Conservation (phyloP, 2,888 invertebrate genomes). For the Carpatolechia fugitivella region DNA sequence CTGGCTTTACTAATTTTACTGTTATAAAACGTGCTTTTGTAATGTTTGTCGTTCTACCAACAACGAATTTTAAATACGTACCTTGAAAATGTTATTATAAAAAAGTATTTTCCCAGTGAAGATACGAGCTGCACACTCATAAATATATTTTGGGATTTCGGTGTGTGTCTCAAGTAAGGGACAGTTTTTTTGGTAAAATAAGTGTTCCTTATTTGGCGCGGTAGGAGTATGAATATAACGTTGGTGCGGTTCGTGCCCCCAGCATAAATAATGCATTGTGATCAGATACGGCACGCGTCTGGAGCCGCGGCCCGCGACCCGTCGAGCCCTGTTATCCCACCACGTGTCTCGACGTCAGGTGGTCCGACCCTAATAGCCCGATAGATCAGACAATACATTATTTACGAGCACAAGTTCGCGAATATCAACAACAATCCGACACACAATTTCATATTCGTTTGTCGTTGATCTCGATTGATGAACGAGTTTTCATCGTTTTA, state of each 20-base stretch:
- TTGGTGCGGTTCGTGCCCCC: slow-evolving; percentile 29
- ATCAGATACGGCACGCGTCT: slow-evolving; percentile 42
- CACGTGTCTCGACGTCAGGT: slow-evolving; percentile 38
- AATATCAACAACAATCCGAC: background rate
- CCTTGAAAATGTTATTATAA: background rate
- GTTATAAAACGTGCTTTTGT: background rate
- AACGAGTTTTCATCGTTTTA: background rate
- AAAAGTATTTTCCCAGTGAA: slow-evolving; percentile 9
- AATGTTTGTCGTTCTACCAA: background rate
- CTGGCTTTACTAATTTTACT: slow-evolving; percentile 1
- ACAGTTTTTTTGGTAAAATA: slow-evolving; percentile 27
- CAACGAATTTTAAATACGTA: background rate
- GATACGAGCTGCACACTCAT: slow-evolving; percentile 21
- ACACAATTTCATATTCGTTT: background rate
- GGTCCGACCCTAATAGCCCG: slow-evolving; percentile 35
- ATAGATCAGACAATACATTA: slow-evolving; percentile 32
- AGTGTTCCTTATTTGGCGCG: slow-evolving; percentile 26
- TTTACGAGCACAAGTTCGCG: slow-evolving; percentile 24
- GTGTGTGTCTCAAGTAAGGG: slow-evolving; percentile 25
- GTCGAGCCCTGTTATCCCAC: slow-evolving; percentile 37
- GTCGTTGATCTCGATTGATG: background rate
- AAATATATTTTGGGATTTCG: slow-evolving; percentile 32
- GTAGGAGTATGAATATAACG: slow-evolving; percentile 17
- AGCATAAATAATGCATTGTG: slow-evolving; percentile 53
- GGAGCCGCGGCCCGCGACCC: slow-evolving; percentile 34